Conservation (phyloP, 1,140 invertebrate species). For the Stegodyphus mimosarum region DNA sequence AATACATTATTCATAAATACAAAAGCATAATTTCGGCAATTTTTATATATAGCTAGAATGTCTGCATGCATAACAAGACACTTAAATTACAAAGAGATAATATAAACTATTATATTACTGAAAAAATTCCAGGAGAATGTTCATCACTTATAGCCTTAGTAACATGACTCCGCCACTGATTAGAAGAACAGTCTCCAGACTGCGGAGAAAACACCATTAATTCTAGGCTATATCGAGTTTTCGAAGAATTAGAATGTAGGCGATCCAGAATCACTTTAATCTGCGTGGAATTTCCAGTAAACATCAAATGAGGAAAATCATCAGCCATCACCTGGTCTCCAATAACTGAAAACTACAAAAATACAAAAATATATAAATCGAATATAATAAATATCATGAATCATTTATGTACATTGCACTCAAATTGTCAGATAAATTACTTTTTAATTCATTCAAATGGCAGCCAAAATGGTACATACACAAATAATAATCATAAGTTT, state of each 20-base stretch:
- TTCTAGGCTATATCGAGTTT: slow-evolving; percentile 30
- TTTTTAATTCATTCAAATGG: no score
- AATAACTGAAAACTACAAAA: slow-evolving; percentile 34
- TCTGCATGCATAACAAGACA: no score
- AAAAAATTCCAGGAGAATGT: slow-evolving; percentile 45
- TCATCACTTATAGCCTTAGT: slow-evolving; percentile 33
- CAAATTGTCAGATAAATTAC: no score
- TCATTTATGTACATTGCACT: no score
- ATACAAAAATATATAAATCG: neutral
- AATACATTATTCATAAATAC: no score
- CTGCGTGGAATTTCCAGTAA: slow-evolving; percentile 32
- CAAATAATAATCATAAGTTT: no score
- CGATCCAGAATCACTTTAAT: slow-evolving; percentile 13
- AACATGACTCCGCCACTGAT: neutral
- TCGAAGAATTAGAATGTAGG: slow-evolving; percentile 14
- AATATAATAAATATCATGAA: no score
- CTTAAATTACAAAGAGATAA: no score
- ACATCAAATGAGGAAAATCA: slow-evolving; percentile 37
- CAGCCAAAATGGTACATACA: no score
- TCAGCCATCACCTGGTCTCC: slow-evolving; percentile 12
- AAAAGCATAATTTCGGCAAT: no score
- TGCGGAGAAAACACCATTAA: slow-evolving; percentile 9
- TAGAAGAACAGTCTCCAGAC: neutral
- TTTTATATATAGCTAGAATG: no score
- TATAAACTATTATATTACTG: slow-evolving; percentile 14